A percentile compares a stretch with the other conserved stretches of the same genome.
Conservation (phyloP, 2,113 vertebrate genomes). For the Nycticryphes semicollaris region DNA sequence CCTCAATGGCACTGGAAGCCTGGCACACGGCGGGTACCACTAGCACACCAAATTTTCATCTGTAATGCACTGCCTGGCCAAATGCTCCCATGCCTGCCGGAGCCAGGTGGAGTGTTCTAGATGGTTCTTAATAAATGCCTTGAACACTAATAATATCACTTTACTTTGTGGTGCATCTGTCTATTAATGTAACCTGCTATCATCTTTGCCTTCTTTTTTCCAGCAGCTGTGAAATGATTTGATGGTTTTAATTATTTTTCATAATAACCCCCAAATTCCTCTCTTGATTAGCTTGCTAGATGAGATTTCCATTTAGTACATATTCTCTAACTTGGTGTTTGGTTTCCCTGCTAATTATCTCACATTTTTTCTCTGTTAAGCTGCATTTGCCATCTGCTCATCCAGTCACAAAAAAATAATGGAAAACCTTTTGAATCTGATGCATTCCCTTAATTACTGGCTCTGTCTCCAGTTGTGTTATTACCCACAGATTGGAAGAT, state of each 20-base stretch:
- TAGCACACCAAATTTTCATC: neutral
- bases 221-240: conserved; percentile 46
- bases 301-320: conserved; percentile 58
- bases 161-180: conserved; percentile 20
- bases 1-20: neutral
- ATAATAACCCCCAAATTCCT: conserved; percentile 54
- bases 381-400: conserved; percentile 67
- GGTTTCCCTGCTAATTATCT: conserved; percentile 62
- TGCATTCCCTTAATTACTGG: conserved; percentile 48
- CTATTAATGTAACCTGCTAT: conserved; percentile 44
- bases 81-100: neutral
- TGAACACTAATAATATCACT: neutral
- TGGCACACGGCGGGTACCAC: neutral
- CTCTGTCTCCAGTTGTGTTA: conserved; percentile 54
- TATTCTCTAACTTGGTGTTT: conserved; percentile 62
- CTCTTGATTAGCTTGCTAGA: conserved; percentile 65
- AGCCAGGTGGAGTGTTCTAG: neutral
- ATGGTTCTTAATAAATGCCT: conserved; percentile 1
- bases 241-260: conserved; percentile 51
- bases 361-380: conserved; percentile 35
- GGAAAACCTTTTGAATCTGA: conserved; percentile 37
- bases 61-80: neutral
- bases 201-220: conserved; percentile 27
- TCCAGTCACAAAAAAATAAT: conserved; percentile 56
- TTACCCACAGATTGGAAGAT: conserved; percentile 30